Conservation (phyloP, 2,888 invertebrate species). For the Sphinx pinastri region DNA sequence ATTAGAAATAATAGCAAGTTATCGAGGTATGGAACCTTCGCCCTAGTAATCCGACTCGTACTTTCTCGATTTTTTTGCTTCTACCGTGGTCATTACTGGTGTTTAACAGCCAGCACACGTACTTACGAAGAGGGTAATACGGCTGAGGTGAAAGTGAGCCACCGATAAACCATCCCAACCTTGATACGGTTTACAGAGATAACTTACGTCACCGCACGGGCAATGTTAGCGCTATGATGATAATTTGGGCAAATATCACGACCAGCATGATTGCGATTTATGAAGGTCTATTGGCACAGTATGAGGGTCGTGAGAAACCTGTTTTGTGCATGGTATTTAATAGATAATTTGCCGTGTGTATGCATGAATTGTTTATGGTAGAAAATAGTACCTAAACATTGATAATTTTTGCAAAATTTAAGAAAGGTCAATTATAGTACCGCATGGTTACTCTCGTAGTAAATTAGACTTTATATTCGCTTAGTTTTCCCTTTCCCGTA, state of each 20-base stretch:
- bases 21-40: too few species aligned
- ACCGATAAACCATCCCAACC: slow-evolving; percentile 41
- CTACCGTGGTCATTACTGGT: background rate
- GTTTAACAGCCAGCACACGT: slow-evolving; percentile 36
- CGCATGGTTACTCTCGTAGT: too few species aligned
- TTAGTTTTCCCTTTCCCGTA: background rate
- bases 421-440: too few species aligned
- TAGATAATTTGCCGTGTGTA: background rate
- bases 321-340: slow-evolving; percentile 11
- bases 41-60: background rate
- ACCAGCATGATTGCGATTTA: slow-evolving; percentile 40
- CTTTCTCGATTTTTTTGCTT: background rate
- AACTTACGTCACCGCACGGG: slow-evolving; percentile 40
- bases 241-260: slow-evolving; percentile 52
- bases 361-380: background rate
- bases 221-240: slow-evolving; percentile 47
- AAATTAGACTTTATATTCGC: background rate
- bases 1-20: too few species aligned
- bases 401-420: background rate
- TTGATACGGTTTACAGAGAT: slow-evolving; percentile 47
- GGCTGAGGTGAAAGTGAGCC: slow-evolving; percentile 44
- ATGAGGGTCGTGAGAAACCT: slow-evolving; percentile 20
- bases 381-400: background rate
- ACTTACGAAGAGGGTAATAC: slow-evolving; percentile 39
- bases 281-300: slow-evolving; percentile 37